Evolutionary conservation across 2,888 invertebrate genomes (phyloP).

Genomic region (Leucania comma): DNA sequence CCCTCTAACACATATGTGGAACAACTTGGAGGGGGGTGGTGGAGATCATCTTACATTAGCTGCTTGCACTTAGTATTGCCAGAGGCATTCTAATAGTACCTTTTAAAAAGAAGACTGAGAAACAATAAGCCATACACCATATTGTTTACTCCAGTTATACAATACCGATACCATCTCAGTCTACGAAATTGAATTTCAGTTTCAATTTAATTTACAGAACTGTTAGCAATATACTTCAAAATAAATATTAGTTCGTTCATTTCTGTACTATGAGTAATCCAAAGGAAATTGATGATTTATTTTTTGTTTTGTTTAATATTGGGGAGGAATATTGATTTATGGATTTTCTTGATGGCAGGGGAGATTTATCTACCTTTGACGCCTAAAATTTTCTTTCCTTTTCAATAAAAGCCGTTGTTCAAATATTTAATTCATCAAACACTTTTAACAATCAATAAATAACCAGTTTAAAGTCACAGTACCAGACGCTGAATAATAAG

Average conservation of each 20-base stretch:
- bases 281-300: conserved; percentile 24
- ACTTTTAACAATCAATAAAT: too few species aligned
- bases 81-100: conserved; percentile 60
- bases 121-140: conserved; percentile 68
- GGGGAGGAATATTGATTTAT: not conserved
- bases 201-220: conserved; percentile 64
- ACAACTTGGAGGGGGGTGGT: not conserved
- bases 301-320: conserved; percentile 4
- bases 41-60: conserved; percentile 55
- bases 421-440: too few species aligned
- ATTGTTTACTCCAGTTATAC: conserved; percentile 67
- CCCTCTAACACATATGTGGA: not conserved
- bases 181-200: conserved; percentile 66
- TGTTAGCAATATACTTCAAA: conserved; percentile 43
- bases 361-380: not conserved
- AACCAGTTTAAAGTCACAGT: too few species aligned
- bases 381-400: too few species aligned
- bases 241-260: conserved; percentile 47
- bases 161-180: conserved; percentile 55
- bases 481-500: too few species aligned
- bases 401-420: too few species aligned
- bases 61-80: conserved; percentile 50
- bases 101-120: conserved; percentile 61
- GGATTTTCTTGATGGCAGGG: not conserved
- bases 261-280: conserved; percentile 37